These are phyloP conservation scores for Thomomys bottae DNA, from an alignment of 2,113 vertebrate species.

Conservation along the genomic window DNA sequence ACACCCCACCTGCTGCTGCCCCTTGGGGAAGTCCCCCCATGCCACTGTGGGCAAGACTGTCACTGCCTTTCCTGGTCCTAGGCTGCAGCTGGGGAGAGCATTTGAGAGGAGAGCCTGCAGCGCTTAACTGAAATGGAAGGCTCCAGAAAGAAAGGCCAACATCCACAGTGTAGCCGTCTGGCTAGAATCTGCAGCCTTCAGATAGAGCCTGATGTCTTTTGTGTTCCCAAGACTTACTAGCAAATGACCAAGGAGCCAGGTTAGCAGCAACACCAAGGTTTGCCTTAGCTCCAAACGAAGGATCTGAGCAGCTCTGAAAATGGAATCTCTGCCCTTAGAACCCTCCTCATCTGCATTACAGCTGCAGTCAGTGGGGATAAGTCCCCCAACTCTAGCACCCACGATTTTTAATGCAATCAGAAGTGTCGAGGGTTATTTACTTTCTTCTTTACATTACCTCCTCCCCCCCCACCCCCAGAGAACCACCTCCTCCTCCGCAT, in stretches of 20 bases:
- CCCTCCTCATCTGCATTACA: rapidly evolving
- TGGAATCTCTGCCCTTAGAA: rapidly evolving
- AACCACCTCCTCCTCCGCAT: rapidly evolving
- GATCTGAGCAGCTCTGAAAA: too few relatives aligned
- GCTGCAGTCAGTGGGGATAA: rapidly evolving
- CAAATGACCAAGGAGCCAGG: rapidly evolving
- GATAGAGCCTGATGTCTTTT: not conserved
- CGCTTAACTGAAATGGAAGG: rapidly evolving
- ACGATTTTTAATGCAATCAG: rapidly evolving
- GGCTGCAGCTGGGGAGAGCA: rapidly evolving
- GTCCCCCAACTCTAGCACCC: rapidly evolving
- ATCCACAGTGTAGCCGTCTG: rapidly evolving
- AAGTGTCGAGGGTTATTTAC: not conserved
- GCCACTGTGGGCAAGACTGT: rapidly evolving
- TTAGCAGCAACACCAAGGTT: rapidly evolving
- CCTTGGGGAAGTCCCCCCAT: not conserved
- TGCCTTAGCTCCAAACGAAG: rapidly evolving
- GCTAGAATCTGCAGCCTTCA: rapidly evolving
- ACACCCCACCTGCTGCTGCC: too few relatives aligned
- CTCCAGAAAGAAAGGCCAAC: rapidly evolving
- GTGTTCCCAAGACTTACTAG: not conserved
- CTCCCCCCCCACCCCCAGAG: too few relatives aligned
- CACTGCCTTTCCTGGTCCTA: not conserved
- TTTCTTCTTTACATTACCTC: rapidly evolving
- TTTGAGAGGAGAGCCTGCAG: rapidly evolving